Conservation (phyloP, 2,888 invertebrate species). For the Eupithecia dodoneata region DNA sequence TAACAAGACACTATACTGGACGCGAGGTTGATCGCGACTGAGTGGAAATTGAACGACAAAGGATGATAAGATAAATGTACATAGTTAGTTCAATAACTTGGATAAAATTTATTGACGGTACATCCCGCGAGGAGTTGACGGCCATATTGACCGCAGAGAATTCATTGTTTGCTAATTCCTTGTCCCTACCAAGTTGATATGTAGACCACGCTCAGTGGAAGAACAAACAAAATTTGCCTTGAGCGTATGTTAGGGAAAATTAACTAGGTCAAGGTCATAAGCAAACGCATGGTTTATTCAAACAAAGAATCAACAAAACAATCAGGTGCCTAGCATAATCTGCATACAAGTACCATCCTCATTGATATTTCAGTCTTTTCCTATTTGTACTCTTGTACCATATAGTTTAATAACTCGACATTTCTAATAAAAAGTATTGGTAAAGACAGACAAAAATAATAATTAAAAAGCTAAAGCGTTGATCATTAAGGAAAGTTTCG, state of each 20-base stretch:
- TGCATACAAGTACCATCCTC: constrained; percentile 19
- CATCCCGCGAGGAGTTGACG: constrained; percentile 51
- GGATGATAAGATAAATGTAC: constrained; percentile 72
- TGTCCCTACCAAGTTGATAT: constrained; percentile 50
- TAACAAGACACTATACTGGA: constrained; percentile 39
- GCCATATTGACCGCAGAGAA: constrained; percentile 46
- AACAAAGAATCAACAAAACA: constrained; percentile 11
- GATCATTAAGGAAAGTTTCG: constrained; percentile 20
- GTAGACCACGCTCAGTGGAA: constrained; percentile 49
- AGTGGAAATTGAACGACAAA: constrained; percentile 65
- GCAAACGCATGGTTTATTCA: constrained; percentile 16
- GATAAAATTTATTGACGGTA: constrained; percentile 44
- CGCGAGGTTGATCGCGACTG: constrained; percentile 54
- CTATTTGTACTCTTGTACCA: constrained; percentile 24
- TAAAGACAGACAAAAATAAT: constrained; percentile 2
- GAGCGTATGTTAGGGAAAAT: constrained; percentile 52
- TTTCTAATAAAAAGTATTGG: not conserved
- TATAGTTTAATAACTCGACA: not conserved
- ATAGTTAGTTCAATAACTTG: constrained; percentile 72
- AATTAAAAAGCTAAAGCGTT: constrained; percentile 6
- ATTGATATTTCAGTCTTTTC: constrained; percentile 25
- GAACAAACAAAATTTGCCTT: constrained; percentile 50
- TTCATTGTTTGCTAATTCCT: constrained; percentile 58
- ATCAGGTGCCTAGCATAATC: constrained; percentile 14
- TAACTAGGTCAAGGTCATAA: constrained; percentile 60